These are phyloP conservation scores for Notarius quadriscutis DNA, from an alignment of 2,113 vertebrate genomes.

Conservation along the genomic window DNA sequence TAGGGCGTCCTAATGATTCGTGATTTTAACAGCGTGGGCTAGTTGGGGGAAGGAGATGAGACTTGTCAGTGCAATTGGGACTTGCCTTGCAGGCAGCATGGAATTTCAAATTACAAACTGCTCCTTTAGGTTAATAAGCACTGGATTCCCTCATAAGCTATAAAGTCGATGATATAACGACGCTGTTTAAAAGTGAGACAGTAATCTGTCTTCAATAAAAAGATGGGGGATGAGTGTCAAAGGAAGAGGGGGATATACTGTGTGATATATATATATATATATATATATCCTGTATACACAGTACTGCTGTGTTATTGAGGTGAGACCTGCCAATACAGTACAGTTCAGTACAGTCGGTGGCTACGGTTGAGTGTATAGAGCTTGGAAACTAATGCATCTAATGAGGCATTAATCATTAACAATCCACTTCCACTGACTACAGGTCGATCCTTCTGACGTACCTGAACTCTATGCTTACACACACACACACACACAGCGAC, in stretches of 20 bases:
- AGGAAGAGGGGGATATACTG: not conserved
- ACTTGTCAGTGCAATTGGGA: not conserved
- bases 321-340: not conserved
- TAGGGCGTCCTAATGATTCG: not conserved
- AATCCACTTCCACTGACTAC: not conserved
- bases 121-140: slow-evolving; percentile 5
- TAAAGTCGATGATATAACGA: slow-evolving; percentile 14
- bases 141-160: not conserved
- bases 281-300: not conserved
- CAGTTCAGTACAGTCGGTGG: not conserved
- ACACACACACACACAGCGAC: not conserved
- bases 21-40: not conserved
- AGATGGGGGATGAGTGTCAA: not conserved
- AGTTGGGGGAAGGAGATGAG: not conserved
- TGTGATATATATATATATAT: too few relatives aligned
- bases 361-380: not conserved
- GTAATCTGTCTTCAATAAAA: not conserved
- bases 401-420: slow-evolving; percentile 20
- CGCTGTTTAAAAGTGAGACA: not conserved
- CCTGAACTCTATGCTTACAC: slow-evolving; percentile 2
- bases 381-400: slow-evolving; percentile 1
- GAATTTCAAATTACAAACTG: not conserved
- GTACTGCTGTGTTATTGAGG: not conserved
- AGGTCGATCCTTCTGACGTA: slow-evolving; percentile 11
- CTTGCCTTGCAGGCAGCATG: not conserved